Percentiles rank a stretch among this genome's conserved stretches.
phyloP scores from a whole-genome alignment of 2,113 vertebrate genomes.

The Pseudorasbora parva region DNA sequence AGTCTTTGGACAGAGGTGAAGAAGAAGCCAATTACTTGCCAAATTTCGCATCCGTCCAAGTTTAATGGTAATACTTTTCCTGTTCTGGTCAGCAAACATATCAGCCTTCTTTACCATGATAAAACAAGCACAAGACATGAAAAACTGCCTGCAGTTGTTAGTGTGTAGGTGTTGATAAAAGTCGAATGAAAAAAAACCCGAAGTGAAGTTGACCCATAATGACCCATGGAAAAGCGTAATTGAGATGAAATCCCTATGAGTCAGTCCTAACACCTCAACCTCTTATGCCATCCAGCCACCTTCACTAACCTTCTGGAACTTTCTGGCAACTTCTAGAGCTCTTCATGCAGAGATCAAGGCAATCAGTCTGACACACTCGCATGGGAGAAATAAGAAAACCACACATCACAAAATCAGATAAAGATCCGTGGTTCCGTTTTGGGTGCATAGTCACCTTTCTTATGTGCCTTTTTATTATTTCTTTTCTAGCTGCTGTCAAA shows the following conservation, averaged over 20 bases:
- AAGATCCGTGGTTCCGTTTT: conserved; percentile 6
- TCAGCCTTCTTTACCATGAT: neutral
- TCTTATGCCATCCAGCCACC: neutral
- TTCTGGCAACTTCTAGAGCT: neutral
- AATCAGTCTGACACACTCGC: conserved; percentile 4
- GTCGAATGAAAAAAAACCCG: neutral
- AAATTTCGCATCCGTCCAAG: conserved; percentile 16
- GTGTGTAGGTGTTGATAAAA: neutral
- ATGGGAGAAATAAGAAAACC: neutral
- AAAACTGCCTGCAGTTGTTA: neutral
- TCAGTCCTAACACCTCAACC: neutral
- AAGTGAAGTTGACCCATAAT: conserved; percentile 1
- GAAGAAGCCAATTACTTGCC: conserved; percentile 27
- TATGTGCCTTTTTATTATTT: conserved; percentile 8
- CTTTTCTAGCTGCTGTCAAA: conserved; percentile 27
- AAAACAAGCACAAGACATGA: neutral
- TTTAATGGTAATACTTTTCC: conserved; percentile 35
- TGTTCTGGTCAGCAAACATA: conserved; percentile 41
- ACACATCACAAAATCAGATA: neutral
- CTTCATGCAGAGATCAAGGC: conserved; percentile 23
- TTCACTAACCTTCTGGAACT: conserved; percentile 27
- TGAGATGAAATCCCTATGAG: neutral
- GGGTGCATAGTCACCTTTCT: conserved; percentile 18
- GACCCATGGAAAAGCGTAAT: neutral
- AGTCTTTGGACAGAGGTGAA: conserved; percentile 24